Evolutionary conservation across 2,113 vertebrate genomes (phyloP).

Genomic region (Ictalurus furcatus): DNA sequence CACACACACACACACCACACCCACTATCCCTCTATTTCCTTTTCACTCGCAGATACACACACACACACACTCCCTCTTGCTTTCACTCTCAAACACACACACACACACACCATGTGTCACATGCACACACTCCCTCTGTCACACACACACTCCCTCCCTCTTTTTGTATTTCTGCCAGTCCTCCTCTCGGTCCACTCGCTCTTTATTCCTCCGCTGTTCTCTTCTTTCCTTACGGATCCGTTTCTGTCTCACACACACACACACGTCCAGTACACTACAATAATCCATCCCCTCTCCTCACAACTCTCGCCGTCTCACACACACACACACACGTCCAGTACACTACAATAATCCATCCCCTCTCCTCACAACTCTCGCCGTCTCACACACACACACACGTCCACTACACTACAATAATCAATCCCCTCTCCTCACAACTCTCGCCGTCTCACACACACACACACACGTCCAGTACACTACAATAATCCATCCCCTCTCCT

Average conservation of each 20-base stretch:
- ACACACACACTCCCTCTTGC: background rate
- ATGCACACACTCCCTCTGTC: background rate
- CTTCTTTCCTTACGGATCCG: conserved; percentile 51
- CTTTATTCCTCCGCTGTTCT: conserved; percentile 22
- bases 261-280: background rate
- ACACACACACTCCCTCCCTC: conserved; percentile 17
- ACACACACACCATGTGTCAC: conserved; percentile 9
- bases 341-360: no score
- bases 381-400: background rate
- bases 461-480: no score
- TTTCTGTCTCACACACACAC: conserved; percentile 51
- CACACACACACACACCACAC: conserved; percentile 13
- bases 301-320: no score
- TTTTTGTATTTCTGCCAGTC: background rate
- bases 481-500: no score
- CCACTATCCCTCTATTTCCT: conserved; percentile 12
- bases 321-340: no score
- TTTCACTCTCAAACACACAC: conserved; percentile 21
- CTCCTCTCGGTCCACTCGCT: background rate
- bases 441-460: background rate
- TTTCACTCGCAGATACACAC: background rate
- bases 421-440: no score
- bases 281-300: background rate
- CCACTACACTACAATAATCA: no score
- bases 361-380: no score